Evolutionary conservation across 2,113 vertebrate species (phyloP).

Genomic region (Oenanthe oenanthe): DNA sequence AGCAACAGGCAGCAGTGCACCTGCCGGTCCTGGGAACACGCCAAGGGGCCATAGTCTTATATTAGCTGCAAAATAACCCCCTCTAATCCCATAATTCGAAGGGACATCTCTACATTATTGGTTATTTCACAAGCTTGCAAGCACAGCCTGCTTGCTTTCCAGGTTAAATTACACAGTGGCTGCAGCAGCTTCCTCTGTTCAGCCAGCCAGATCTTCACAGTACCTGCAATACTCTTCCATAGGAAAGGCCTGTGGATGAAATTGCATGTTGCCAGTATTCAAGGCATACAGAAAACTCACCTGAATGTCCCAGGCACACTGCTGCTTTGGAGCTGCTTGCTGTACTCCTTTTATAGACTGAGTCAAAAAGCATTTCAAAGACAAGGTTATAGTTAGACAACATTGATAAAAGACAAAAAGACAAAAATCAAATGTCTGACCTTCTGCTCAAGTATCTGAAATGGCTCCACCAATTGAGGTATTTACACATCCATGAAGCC

Average conservation of each 20-base stretch:
- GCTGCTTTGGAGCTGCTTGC: not conserved
- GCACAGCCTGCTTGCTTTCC: not conserved
- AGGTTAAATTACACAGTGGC: not conserved
- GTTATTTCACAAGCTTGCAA: not conserved
- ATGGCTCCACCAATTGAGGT: not conserved
- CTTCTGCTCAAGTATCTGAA: not conserved
- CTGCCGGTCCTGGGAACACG: fast-evolving
- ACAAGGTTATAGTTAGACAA: not conserved
- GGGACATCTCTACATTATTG: not conserved
- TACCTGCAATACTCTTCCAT: not conserved
- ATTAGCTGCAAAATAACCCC: not conserved
- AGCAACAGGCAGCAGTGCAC: not conserved
- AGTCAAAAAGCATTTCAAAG: not conserved
- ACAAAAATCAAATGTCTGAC: not conserved
- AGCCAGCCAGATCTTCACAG: not conserved
- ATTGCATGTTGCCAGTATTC: not conserved
- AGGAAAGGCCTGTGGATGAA: not conserved
- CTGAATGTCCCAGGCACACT: no score
- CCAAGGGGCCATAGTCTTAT: fast-evolving
- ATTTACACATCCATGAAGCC: not conserved
- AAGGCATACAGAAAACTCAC: not conserved
- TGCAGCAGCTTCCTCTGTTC: not conserved
- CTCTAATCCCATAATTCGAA: not conserved
- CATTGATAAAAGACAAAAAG: not conserved
- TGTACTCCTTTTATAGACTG: fast-evolving